These are phyloP conservation scores for Eriosoma lanigerum DNA, from an alignment of 1,140 invertebrate genomes.

Conservation along the genomic window DNA sequence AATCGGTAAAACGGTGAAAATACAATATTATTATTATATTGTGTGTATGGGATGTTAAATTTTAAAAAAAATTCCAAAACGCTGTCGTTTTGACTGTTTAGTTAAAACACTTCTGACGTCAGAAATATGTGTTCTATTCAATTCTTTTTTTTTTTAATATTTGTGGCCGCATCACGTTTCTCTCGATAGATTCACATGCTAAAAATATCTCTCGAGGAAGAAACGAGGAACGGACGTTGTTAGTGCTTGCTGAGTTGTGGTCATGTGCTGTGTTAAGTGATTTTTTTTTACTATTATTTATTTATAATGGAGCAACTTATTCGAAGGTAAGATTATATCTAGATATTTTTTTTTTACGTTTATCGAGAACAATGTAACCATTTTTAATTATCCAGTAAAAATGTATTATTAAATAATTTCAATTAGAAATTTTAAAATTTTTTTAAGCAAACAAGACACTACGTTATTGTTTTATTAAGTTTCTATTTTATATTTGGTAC, in stretches of 20 bases:
- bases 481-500: too few species aligned
- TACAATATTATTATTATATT: neutral
- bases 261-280: conserved; percentile 49
- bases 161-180: conserved; percentile 48
- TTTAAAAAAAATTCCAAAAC: neutral
- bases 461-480: too few species aligned
- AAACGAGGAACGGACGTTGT: conserved; percentile 21
- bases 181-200: conserved; percentile 46
- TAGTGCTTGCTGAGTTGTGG: conserved; percentile 48
- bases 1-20: conserved; percentile 23
- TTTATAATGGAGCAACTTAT: conserved; percentile 45
- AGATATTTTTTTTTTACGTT: neutral
- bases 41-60: neutral
- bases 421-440: too few species aligned
- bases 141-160: conserved; percentile 47
- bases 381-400: too few species aligned
- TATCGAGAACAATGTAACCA: neutral
- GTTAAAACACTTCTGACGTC: conserved; percentile 44
- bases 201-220: conserved; percentile 44
- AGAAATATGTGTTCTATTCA: conserved; percentile 40
- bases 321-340: conserved; percentile 31
- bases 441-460: too few species aligned
- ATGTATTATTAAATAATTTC: too few species aligned
- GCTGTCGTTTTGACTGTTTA: conserved; percentile 26
- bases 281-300: conserved; percentile 26